Conservation (phyloP, 2,113 vertebrate genomes). For the Carassius gibelio region DNA sequence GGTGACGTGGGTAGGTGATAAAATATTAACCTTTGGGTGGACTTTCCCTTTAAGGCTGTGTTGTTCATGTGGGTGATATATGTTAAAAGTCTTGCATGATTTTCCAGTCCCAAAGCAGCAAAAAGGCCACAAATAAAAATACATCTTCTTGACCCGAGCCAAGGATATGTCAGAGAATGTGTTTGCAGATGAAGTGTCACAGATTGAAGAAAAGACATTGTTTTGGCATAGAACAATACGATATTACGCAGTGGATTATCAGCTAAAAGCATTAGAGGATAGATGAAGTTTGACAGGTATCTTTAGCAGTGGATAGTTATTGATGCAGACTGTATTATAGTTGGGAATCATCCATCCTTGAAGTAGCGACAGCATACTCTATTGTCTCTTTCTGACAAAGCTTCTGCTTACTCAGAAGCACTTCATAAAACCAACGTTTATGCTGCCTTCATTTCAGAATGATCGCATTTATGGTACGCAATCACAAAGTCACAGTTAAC, state of each 20-base stretch:
- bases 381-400: neutral
- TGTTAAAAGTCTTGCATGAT: neutral
- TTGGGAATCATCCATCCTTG: neutral
- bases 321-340: neutral
- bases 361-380: neutral
- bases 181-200: neutral
- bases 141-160: neutral
- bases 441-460: neutral
- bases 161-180: neutral
- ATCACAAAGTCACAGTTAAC: neutral
- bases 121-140: neutral
- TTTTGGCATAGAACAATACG: neutral
- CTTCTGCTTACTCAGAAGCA: neutral
- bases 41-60: neutral
- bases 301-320: neutral
- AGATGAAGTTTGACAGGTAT: constrained; percentile 10
- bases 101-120: neutral
- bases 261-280: neutral
- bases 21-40: neutral
- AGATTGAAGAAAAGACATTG: neutral
- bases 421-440: neutral
- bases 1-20: neutral
- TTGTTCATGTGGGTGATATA: neutral
- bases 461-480: neutral
- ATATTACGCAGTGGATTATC: constrained; percentile 2